Percentiles rank a stretch among this genome's conserved stretches.
phyloP scores from a whole-genome alignment of 2,888 invertebrate species.

The Entomobrya multifasciata region DNA sequence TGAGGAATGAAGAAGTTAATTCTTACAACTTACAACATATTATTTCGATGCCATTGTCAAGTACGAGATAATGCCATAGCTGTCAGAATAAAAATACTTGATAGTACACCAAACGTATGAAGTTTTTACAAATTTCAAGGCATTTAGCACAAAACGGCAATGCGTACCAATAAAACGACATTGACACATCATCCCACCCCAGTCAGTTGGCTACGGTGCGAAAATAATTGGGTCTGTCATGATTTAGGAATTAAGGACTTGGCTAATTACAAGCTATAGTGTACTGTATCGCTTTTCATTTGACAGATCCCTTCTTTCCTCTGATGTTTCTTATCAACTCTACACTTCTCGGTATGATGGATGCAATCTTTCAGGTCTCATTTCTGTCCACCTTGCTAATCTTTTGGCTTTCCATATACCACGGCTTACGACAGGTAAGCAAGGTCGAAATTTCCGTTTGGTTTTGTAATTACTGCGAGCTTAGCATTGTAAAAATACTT shows the following conservation, averaged over 20 bases:
- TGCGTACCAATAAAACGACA: too few species aligned
- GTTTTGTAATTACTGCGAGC: too few species aligned
- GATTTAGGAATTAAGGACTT: slow-evolving; percentile 57
- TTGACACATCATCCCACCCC: not conserved
- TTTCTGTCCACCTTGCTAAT: slow-evolving; percentile 93
- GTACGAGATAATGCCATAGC: not conserved
- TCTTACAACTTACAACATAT: not conserved
- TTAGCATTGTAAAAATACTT: too few species aligned
- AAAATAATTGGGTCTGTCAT: not conserved
- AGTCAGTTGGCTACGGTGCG: too few species aligned
- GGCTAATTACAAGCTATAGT: slow-evolving; percentile 14
- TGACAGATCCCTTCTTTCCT: slow-evolving; percentile 95
- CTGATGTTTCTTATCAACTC: slow-evolving; percentile 93
- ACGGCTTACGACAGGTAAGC: slow-evolving; percentile 91
- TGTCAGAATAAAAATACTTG: slow-evolving; percentile 10
- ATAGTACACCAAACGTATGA: not conserved
- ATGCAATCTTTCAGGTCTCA: slow-evolving; percentile 93
- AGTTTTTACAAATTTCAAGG: not conserved
- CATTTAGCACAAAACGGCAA: not conserved
- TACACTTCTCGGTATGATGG: slow-evolving; percentile 95
- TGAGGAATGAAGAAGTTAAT: too few species aligned
- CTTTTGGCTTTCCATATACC: slow-evolving; percentile 97
- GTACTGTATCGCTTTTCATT: not conserved
- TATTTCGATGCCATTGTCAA: not conserved
- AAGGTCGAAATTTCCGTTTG: not conserved